phyloP scores from a whole-genome alignment of 1,140 invertebrate genomes.

The Heliconius himera region DNA sequence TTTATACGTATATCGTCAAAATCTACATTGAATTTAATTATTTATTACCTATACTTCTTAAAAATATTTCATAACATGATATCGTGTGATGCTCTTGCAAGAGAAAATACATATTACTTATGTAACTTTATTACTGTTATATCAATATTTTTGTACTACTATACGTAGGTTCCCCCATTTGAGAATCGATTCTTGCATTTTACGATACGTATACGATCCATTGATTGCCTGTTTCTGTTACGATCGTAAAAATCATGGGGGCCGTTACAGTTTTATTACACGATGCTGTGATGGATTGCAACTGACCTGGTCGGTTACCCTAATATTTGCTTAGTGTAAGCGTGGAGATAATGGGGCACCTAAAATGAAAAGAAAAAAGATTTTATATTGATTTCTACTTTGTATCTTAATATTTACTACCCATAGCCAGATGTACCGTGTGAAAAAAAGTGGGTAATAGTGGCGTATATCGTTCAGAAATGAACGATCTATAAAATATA shows the following conservation, averaged over 20 bases:
- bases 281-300: conserved; percentile 34
- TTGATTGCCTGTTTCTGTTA: conserved; percentile 29
- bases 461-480: no score
- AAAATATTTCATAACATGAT: no score
- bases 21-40: no score
- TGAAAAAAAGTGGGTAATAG: no score
- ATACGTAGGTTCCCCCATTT: neutral
- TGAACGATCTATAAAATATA: no score
- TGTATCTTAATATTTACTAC: no score
- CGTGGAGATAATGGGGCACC: neutral
- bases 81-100: neutral
- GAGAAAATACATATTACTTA: neutral
- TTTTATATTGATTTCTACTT: no score
- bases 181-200: conserved; percentile 32
- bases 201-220: conserved; percentile 35
- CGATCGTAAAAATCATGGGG: conserved; percentile 32
- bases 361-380: neutral
- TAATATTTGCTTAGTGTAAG: neutral
- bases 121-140: neutral
- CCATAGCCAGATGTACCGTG: no score
- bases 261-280: conserved; percentile 35
- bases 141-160: neutral
- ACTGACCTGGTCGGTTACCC: conserved; percentile 18
- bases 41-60: no score
- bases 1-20: no score